Evolutionary conservation across 2,888 invertebrate genomes (phyloP).

Genomic region (Protophormia terraenovae): DNA sequence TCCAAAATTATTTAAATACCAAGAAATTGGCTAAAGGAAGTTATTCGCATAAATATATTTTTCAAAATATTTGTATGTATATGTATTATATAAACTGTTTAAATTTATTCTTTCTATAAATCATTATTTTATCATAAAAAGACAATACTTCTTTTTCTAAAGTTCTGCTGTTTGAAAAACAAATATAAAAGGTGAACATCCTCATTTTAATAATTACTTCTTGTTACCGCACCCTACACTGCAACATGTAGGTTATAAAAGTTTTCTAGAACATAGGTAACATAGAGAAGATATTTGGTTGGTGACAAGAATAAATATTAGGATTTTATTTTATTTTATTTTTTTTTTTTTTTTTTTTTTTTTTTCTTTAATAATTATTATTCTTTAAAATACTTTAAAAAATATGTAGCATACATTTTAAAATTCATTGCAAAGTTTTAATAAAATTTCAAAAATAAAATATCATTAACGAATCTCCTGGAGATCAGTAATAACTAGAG

Average conservation of each 20-base stretch:
- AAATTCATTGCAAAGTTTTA: no score
- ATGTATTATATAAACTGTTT: background rate
- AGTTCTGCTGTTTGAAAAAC: slow-evolving; percentile 7
- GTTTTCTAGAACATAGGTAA: no score
- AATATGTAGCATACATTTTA: no score
- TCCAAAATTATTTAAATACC: background rate
- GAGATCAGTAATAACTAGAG: no score
- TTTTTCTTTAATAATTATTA: no score
- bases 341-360: no score
- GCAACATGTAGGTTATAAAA: background rate
- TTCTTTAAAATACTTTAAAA: no score
- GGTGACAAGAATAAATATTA: no score
- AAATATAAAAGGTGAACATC: slow-evolving; percentile 39
- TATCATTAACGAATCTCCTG: no score
- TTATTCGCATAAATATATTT: background rate
- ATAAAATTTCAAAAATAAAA: no score
- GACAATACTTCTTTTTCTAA: background rate
- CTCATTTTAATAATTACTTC: slow-evolving; percentile 53
- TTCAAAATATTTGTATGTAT: background rate
- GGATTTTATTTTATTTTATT: no score
- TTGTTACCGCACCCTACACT: background rate
- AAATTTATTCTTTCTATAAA: background rate
- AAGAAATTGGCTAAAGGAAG: background rate
- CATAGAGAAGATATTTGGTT: no score
- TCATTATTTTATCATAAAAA: background rate